Evolutionary conservation across 2,113 vertebrate species (phyloP).

Genomic region (Catharus bicknelli): DNA sequence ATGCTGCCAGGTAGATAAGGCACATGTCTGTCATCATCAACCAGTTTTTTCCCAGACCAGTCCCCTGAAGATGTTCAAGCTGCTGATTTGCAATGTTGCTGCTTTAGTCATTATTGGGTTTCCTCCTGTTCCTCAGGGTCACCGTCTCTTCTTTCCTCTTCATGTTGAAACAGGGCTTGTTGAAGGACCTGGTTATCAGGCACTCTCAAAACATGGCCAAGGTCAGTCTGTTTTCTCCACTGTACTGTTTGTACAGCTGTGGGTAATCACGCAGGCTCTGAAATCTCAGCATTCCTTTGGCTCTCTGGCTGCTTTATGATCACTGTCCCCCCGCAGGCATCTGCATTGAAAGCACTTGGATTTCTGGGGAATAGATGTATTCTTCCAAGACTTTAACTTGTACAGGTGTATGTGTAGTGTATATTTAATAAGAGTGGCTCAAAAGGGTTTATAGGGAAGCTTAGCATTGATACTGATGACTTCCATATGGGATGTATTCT

Average conservation of each 20-base stretch:
- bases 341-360: background rate
- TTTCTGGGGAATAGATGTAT: slow-evolving; percentile 3
- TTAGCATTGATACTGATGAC: slow-evolving; percentile 18
- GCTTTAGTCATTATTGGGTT: background rate
- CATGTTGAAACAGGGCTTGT: slow-evolving; percentile 19
- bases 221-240: slow-evolving; percentile 60
- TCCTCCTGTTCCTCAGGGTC: background rate
- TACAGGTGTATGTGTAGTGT: slow-evolving; percentile 41
- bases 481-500: slow-evolving; percentile 7
- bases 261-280: slow-evolving; percentile 51
- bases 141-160: slow-evolving; percentile 18
- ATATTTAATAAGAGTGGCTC: slow-evolving; percentile 22
- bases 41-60: background rate
- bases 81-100: background rate
- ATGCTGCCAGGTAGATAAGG: background rate
- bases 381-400: slow-evolving; percentile 26
- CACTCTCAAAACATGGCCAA: slow-evolving; percentile 61
- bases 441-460: slow-evolving; percentile 20
- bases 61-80: background rate
- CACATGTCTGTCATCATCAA: background rate
- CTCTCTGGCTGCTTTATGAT: slow-evolving; percentile 37
- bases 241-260: slow-evolving; percentile 66
- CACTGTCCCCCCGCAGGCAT: slow-evolving; percentile 35
- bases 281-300: slow-evolving; percentile 61
- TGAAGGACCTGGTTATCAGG: slow-evolving; percentile 57